Evolutionary conservation across 2,113 vertebrate genomes (phyloP).

Genomic region (Lepisosteus oculatus): DNA sequence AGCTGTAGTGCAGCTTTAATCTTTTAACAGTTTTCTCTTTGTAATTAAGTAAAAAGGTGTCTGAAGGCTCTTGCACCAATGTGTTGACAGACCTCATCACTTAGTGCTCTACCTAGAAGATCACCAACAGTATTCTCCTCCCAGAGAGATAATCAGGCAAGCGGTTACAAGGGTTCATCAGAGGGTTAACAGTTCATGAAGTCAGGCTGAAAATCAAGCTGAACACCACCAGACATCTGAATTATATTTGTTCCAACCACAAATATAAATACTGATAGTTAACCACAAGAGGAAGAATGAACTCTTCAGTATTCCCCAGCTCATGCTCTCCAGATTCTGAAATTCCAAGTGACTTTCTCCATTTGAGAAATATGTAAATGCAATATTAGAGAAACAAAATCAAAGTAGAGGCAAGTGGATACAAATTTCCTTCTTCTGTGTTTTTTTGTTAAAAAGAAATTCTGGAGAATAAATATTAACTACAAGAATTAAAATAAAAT

Average conservation of each 20-base stretch:
- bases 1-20: not conserved
- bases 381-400: too few relatives aligned
- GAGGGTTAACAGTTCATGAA: not conserved
- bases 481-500: too few relatives aligned
- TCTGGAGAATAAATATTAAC: too few relatives aligned
- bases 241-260: not conserved
- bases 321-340: too few relatives aligned
- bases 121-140: not conserved
- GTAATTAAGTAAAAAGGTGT: conserved; percentile 1
- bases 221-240: not conserved
- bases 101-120: not conserved
- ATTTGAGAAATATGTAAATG: too few relatives aligned
- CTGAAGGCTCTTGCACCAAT: not conserved
- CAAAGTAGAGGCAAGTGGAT: too few relatives aligned
- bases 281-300: too few relatives aligned
- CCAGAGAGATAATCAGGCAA: not conserved
- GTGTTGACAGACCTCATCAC: not conserved
- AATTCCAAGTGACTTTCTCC: too few relatives aligned
- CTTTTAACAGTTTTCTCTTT: not conserved
- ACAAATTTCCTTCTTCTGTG: too few relatives aligned
- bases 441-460: too few relatives aligned
- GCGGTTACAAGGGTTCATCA: not conserved
- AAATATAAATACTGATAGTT: too few relatives aligned
- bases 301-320: too few relatives aligned
- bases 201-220: not conserved